Evolutionary conservation across 2,797 vertebrate species (phyloP).

Genomic region (Thaleichthys pacificus): DNA sequence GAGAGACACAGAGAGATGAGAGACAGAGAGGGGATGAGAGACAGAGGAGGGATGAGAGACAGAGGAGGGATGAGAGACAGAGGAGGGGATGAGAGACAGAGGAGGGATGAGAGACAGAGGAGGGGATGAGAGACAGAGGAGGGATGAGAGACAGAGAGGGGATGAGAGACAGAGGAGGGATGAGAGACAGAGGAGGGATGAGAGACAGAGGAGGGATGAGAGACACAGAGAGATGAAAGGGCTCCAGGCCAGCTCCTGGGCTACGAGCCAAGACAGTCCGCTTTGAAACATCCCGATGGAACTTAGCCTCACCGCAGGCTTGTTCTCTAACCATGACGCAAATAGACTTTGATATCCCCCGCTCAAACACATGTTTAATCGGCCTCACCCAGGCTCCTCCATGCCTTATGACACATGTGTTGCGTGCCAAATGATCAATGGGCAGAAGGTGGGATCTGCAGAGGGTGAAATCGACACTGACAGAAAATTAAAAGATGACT

Average conservation of each 20-base stretch:
- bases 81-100: no score
- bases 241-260: conserved; percentile 41
- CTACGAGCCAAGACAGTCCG: conserved; percentile 35
- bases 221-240: conserved; percentile 51
- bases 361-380: conserved; percentile 21
- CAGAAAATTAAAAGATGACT: conserved; percentile 25
- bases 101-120: conserved; percentile 40
- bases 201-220: conserved; percentile 38
- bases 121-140: no score
- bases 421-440: conserved; percentile 21
- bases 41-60: conserved; percentile 37
- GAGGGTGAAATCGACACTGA: conserved; percentile 25
- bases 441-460: background rate
- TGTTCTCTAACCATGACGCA: conserved; percentile 28
- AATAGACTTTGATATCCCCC: conserved; percentile 34
- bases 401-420: conserved; percentile 18
- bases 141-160: conserved; percentile 33
- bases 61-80: conserved; percentile 38
- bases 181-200: conserved; percentile 39
- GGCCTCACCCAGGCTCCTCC: conserved; percentile 7
- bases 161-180: conserved; percentile 39
- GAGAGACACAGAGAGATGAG: conserved; percentile 45
- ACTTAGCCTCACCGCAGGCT: conserved; percentile 31
- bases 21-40: no score
- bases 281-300: conserved; percentile 53